Evolutionary conservation across 2,113 vertebrate species (phyloP).

Genomic region (Petaurus breviceps): DNA sequence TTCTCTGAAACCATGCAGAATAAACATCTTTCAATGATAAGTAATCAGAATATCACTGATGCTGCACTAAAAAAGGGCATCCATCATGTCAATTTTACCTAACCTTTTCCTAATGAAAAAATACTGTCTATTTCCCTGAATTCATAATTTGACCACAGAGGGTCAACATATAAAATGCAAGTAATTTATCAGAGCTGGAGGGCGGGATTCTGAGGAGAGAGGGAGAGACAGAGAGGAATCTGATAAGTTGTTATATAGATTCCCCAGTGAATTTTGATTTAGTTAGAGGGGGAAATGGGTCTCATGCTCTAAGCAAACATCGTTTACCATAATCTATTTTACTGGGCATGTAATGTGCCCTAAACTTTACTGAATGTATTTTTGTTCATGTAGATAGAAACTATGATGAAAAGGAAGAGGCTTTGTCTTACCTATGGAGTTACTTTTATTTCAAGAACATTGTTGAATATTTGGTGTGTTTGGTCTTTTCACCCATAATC

Average conservation of each 20-base stretch:
- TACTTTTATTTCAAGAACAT: background rate
- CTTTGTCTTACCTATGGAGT: background rate
- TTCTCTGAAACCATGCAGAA: background rate
- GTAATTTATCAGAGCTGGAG: background rate
- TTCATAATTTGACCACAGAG: background rate
- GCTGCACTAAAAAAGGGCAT: background rate
- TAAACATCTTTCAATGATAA: background rate
- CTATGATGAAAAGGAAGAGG: background rate
- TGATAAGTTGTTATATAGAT: background rate
- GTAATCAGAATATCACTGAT: background rate
- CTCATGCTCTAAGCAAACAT: background rate
- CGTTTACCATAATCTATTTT: background rate
- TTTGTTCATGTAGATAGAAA: background rate
- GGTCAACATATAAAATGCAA: background rate
- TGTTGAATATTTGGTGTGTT: background rate
- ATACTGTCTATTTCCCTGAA: background rate
- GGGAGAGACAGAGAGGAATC: background rate
- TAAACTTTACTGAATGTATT: background rate
- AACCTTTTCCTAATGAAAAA: background rate
- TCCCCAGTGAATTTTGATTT: background rate
- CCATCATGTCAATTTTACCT: background rate
- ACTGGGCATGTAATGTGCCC: background rate
- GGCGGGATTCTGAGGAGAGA: background rate
- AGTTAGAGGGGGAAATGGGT: background rate
- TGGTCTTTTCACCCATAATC: background rate